A percentile compares a stretch with the other conserved stretches of the same genome.
These are phyloP conservation scores for Carcharodon carcharias DNA, from an alignment of 2,797 vertebrate genomes.

Conservation along the genomic window DNA sequence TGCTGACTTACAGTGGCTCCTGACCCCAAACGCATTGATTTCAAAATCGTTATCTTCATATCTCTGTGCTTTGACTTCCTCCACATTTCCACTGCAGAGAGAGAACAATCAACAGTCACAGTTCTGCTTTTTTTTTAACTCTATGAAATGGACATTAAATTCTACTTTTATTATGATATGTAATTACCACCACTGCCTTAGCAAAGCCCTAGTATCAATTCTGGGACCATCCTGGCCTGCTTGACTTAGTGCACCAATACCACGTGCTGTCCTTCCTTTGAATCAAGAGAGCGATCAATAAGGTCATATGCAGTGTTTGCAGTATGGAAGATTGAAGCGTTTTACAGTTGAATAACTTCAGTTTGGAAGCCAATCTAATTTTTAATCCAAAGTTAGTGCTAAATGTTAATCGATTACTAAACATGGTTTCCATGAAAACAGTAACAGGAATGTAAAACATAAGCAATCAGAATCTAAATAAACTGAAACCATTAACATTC, in stretches of 20 bases:
- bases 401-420: constrained; percentile 4
- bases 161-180: neutral
- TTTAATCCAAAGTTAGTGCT: neutral
- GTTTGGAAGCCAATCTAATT: neutral
- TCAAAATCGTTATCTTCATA: neutral
- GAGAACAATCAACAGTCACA: neutral
- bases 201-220: neutral
- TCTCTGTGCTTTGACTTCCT: neutral
- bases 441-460: neutral
- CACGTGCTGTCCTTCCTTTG: neutral
- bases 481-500: neutral
- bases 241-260: neutral
- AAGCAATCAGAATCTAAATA: neutral
- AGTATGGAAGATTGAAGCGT: neutral
- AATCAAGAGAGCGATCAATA: neutral
- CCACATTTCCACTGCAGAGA: neutral
- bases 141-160: neutral
- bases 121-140: neutral
- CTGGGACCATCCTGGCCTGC: too few relatives aligned
- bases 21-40: too few relatives aligned
- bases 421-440: neutral
- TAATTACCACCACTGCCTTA: neutral
- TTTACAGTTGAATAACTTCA: neutral
- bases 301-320: neutral
- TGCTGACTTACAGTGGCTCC: too few relatives aligned